Base-by-base conservation (phyloP, 2,888 invertebrate species). In the Aethes cnicana region DNA sequence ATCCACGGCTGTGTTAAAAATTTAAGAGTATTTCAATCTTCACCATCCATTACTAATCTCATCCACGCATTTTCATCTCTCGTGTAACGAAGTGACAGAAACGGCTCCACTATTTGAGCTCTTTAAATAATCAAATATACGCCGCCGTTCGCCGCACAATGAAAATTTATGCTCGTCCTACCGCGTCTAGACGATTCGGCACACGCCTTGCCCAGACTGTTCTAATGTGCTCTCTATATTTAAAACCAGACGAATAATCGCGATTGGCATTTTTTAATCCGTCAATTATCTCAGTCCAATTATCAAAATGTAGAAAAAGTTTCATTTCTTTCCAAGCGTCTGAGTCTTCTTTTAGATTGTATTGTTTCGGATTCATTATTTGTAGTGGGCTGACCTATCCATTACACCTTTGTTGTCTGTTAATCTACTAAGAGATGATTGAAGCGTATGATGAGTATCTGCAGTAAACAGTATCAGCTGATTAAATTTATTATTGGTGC, bases 101-200 rank as follows among this genome's bases (percentile, higher is more conserved):
- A 66, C 59, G 44, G 58, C 65, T 65, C 67, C 60, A 68, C 69
- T 74, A 72, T 66, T 64, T 46, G 54, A 54, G 56, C 61, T 74
- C 72, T 81, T 82, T 74, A 75, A 77, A 78, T 84, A 84, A 84
- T 84, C 78, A 83, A 85, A 86, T 84, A 84, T 83, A 83, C 81
- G 75, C 67, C 67, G 66, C 66, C 46, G 57, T 57, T 61, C 59
- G 53, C 63, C 61, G 60, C 64, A 73, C 70, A 73, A 74, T 74
- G 68, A 70, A 76, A 74, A 74, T 74, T 72, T 70, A 75, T 71
- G 67, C 66, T 61, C 68, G 65, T 47, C 41, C 54, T 46, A 50
- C 39, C 35, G 46, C 64, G 72, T 69, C 72, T 71, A 71, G 71
- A 72, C 72, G 58, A 58, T 43, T 52, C 54, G 48, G 30, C 48